Evolutionary conservation across 2,113 vertebrate species (phyloP), one percentile per base, ranked within the genome.

Genomic region (Sorex araneus): DNA sequence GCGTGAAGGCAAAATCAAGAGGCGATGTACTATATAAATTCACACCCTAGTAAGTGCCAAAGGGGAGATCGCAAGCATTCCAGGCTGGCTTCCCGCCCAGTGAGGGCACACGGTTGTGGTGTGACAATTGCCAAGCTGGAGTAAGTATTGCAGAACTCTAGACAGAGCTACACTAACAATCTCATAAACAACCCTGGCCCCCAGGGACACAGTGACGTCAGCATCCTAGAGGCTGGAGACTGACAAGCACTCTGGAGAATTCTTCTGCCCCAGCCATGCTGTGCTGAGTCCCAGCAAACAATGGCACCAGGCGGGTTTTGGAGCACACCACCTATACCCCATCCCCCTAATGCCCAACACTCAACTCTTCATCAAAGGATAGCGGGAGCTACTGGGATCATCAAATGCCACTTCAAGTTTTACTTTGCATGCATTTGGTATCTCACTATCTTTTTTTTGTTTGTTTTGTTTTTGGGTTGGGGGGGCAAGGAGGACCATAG

Each of bases 141-240:
- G 19, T 57, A 34, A 36, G 40, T 32, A 60, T 79, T 73, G 40
- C 75, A n/a, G 70, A 83, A 54, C 19, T 36, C 78, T 32, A 45
- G 0, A 80, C 78, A 57, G 83, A 15, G 12, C 63, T 80, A 47
- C 87, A 67, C 9, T 34, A 88, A 84, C 63, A 0, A 3, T 57
- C 75, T 36, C 25, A 75, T 88, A 98, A 98, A 97, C 85, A 97
- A 4, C 25, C 64, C 23, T 88, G 94, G 78, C 92, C 45, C 80
- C 93, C 45, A 1, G 84, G 85, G 96, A 94, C 36, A 82, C 32
- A 34, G 79, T 73, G 92, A 69, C 74, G 79, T 60, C 94, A 80
- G 40, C 89, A 64, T 21, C 84, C 25, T 90, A 85, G 71, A 71
- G 1, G 64, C 83, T 82, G 74, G 83, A 93, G 90, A 95, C 66